Evolutionary conservation across 2,113 vertebrate species (phyloP).

Genomic region (Microtus montanus): DNA sequence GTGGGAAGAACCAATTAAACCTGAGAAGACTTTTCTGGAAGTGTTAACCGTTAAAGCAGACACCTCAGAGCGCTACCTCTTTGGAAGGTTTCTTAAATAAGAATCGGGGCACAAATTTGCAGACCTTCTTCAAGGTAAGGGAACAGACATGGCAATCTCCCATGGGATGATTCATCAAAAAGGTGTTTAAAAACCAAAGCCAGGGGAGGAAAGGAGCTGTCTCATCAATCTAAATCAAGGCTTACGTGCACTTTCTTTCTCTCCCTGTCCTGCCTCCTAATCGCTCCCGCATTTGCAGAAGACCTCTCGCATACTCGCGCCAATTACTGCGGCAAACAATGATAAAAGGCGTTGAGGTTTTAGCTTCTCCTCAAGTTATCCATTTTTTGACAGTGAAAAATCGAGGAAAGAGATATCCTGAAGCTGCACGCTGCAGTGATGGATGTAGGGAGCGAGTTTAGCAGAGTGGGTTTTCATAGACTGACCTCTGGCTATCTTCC

Average conservation of each 20-base stretch:
- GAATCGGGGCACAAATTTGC: conserved; percentile 34
- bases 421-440: neutral
- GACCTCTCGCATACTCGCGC: conserved; percentile 31
- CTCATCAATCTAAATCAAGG: conserved; percentile 67
- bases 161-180: conserved; percentile 62
- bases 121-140: conserved; percentile 48
- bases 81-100: conserved; percentile 61
- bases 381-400: conserved; percentile 65
- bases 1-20: neutral
- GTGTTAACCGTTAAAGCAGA: neutral
- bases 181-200: conserved; percentile 62
- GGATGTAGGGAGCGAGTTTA: conserved; percentile 27
- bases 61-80: conserved; percentile 14
- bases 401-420: conserved; percentile 3
- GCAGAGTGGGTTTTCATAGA: neutral
- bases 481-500: neutral
- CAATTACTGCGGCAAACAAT: conserved; percentile 70
- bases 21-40: neutral
- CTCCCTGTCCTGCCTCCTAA: neutral
- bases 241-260: neutral
- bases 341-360: conserved; percentile 19
- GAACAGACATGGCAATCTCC: conserved; percentile 64
- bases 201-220: neutral
- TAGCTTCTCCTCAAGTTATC: conserved; percentile 56
- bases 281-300: conserved; percentile 57